Evolutionary conservation across 2,113 vertebrate genomes (phyloP).

Genomic region (Varanus komodoensis): DNA sequence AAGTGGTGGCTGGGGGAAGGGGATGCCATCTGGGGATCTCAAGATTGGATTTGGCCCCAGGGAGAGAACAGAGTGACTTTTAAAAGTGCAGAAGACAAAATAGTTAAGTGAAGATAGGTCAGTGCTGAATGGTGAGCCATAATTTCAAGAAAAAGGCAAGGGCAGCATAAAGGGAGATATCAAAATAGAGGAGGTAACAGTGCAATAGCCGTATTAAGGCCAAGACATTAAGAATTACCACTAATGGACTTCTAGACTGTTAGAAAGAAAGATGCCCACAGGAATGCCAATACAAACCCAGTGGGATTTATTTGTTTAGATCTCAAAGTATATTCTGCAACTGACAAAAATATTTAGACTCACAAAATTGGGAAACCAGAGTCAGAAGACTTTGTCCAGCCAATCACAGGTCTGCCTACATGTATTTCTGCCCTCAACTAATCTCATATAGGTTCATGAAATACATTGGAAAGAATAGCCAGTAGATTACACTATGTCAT

Average conservation of each 20-base stretch:
- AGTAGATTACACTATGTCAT: neutral
- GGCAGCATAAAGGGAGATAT: neutral
- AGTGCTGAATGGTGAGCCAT: slow-evolving; percentile 1
- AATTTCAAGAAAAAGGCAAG: neutral
- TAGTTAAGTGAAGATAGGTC: slow-evolving; percentile 55
- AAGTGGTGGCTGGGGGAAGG: too few relatives aligned
- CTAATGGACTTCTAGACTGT: slow-evolving; percentile 17
- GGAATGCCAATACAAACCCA: neutral
- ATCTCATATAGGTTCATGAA: neutral
- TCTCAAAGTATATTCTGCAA: neutral
- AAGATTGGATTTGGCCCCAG: too few relatives aligned
- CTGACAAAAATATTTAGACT: slow-evolving; percentile 21
- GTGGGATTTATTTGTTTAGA: neutral
- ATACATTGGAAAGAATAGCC: neutral
- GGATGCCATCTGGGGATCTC: too few relatives aligned
- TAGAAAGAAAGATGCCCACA: slow-evolving; percentile 13
- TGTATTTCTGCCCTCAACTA: neutral
- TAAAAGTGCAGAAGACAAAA: slow-evolving; percentile 34
- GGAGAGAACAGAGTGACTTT: slow-evolving; percentile 21
- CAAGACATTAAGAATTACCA: slow-evolving; percentile 26
- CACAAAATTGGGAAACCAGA: neutral
- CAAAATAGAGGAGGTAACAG: neutral
- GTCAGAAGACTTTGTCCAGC: neutral
- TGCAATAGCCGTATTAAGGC: neutral
- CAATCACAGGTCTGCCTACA: neutral